Percentiles rank a stretch among this genome's conserved stretches.
These are phyloP conservation scores for Germaria angustata DNA, from an alignment of 2,888 invertebrate species.

Conservation along the genomic window DNA sequence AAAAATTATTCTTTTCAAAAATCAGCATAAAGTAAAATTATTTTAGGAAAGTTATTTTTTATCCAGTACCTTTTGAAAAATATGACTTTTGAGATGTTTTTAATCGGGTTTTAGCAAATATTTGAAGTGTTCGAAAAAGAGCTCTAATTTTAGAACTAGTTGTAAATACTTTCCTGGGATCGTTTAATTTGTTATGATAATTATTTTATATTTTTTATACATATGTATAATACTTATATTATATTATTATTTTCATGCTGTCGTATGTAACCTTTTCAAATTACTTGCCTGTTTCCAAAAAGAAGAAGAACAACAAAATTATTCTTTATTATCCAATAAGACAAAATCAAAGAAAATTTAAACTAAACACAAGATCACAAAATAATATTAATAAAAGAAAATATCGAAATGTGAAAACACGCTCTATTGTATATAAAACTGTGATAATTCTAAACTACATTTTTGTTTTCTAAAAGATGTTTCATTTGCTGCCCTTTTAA, in stretches of 20 bases:
- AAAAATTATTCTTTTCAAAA: too few species aligned
- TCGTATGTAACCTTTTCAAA: conserved; percentile 47
- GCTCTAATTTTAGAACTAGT: not conserved
- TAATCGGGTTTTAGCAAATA: too few species aligned
- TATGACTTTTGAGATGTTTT: too few species aligned
- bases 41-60: too few species aligned
- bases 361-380: conserved; percentile 52
- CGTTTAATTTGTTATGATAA: conserved; percentile 41
- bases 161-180: not conserved
- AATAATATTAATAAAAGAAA: conserved; percentile 64
- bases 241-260: conserved; percentile 30
- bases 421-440: conserved; percentile 75
- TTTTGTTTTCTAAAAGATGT: conserved; percentile 55
- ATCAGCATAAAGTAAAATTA: too few species aligned
- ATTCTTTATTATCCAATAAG: conserved; percentile 11
- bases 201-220: conserved; percentile 25
- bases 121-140: too few species aligned
- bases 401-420: conserved; percentile 49
- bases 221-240: not conserved
- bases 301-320: conserved; percentile 21
- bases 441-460: conserved; percentile 74
- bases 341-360: conserved; percentile 42
- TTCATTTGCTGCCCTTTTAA: conserved; percentile 28
- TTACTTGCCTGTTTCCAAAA: conserved; percentile 43
- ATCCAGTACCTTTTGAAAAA: too few species aligned